phyloP scores from a whole-genome alignment of 1,140 invertebrate genomes.

The Zaprionus kolodkinae region DNA sequence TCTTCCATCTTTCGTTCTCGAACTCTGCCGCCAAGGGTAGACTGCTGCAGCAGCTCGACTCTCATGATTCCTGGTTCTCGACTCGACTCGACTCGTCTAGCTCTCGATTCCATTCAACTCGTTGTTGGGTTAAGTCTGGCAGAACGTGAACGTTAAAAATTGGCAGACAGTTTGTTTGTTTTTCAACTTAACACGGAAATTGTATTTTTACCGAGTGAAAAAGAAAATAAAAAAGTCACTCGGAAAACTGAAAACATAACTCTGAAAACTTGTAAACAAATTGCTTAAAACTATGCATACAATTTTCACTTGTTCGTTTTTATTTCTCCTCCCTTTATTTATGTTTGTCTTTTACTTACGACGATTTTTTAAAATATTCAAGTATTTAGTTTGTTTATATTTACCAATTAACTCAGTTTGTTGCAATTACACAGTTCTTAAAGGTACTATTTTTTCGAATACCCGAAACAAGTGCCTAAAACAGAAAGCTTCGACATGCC shows the following conservation, averaged over 20 bases:
- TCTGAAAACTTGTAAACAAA: constrained; percentile 61
- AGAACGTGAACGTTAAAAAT: constrained; percentile 79
- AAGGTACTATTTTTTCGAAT: too few species aligned
- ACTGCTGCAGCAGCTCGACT: neutral
- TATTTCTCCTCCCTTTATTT: neutral
- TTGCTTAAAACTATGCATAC: constrained; percentile 51
- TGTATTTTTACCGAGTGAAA: constrained; percentile 61
- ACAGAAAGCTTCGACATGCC: too few species aligned
- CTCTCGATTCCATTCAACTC: constrained; percentile 44
- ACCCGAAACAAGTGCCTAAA: too few species aligned
- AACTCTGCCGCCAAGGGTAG: neutral
- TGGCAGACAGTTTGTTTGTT: constrained; percentile 78
- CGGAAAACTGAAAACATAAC: constrained; percentile 6
- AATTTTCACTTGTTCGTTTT: constrained; percentile 35
- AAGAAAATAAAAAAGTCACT: constrained; percentile 20
- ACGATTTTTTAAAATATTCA: neutral
- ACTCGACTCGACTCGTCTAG: constrained; percentile 35
- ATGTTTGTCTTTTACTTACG: constrained; percentile 8
- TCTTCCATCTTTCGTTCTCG: constrained; percentile 27
- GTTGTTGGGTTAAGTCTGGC: constrained; percentile 55
- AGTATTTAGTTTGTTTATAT: too few species aligned
- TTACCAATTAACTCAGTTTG: too few species aligned
- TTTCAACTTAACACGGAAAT: constrained; percentile 80
- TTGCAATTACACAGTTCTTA: too few species aligned
- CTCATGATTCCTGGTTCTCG: constrained; percentile 32